These are phyloP conservation scores for Xestia c-nigrum DNA, from an alignment of 2,888 invertebrate genomes.

Conservation along the genomic window DNA sequence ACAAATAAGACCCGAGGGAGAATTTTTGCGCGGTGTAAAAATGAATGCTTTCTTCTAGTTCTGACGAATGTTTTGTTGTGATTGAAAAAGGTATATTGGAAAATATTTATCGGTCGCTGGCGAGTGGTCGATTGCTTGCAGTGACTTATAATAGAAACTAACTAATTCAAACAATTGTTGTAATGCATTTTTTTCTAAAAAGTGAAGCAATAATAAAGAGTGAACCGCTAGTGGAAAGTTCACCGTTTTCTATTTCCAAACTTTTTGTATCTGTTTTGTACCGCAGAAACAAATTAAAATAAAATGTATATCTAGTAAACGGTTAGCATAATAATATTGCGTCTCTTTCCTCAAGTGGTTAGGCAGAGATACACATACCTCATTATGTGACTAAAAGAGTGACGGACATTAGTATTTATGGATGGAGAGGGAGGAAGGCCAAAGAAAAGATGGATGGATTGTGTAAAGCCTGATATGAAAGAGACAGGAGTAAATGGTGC, in stretches of 20 bases:
- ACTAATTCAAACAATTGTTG: neutral
- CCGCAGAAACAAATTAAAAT: neutral
- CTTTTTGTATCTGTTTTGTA: neutral
- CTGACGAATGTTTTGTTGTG: neutral
- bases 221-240: neutral
- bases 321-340: neutral
- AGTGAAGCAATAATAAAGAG: neutral
- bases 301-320: neutral
- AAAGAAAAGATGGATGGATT: no score
- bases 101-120: neutral
- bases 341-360: neutral
- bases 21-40: conserved; percentile 3
- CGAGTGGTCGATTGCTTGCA: neutral
- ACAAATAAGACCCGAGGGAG: conserved; percentile 4
- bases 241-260: neutral
- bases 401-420: no score
- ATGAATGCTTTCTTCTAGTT: neutral
- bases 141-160: neutral
- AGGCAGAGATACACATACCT: neutral
- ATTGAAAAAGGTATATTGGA: neutral
- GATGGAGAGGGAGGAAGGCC: no score
- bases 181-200: neutral
- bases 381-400: no score
- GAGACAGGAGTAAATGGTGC: no score
- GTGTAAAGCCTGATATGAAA: no score